Evolutionary conservation across 2,797 vertebrate species (phyloP), one percentile per base, ranked within the genome.

Genomic region (Danio kyathit): DNA sequence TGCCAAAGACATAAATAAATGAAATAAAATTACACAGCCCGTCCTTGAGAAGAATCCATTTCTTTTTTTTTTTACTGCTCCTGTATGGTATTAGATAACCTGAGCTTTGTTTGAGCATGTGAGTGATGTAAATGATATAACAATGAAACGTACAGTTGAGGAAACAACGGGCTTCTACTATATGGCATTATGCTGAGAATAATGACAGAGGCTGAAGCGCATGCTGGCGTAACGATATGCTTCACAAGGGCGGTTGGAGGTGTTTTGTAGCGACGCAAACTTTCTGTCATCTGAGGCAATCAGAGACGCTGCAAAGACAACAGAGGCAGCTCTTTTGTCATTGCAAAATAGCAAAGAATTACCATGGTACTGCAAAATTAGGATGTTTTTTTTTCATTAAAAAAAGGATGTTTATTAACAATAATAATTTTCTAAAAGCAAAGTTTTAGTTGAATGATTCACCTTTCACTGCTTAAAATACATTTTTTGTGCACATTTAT

Each of bases 1-100:
- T 74, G 44, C 74, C 29, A 76, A 82, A 80, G 75, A 64, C 49
- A 73, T 41, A 80, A 73, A 74, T 80, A 49, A 19, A 70, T 61
- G 2, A 43, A 74, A 64, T 76, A 40, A 66, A 80, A 66, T 57
- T 56, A 80, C 59, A 44, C 17, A 64, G 19, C 49, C 59, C 59
- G 5, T 49, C 43, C 43, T 43, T 60, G n/a, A 40, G 21, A 64
- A 72, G 60, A 64, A 72, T 64, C 4, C 0, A 52, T 67, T 19
- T 70, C 52, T 63, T 61, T 19, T 70, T 69, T 54, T 19, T 70
- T 69, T 54, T 64, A 52, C 19, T 17, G 19, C 16, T 54, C 56
- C 44, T 66, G 13, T 74, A 17, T 0, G 5, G 7, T 74, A 8
- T 41, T 65, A 57, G 40, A 65, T 73, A 48, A 65, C 43, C 13